Evolutionary conservation across 2,888 invertebrate genomes (phyloP).

Genomic region (Pantelozetes paolii): DNA sequence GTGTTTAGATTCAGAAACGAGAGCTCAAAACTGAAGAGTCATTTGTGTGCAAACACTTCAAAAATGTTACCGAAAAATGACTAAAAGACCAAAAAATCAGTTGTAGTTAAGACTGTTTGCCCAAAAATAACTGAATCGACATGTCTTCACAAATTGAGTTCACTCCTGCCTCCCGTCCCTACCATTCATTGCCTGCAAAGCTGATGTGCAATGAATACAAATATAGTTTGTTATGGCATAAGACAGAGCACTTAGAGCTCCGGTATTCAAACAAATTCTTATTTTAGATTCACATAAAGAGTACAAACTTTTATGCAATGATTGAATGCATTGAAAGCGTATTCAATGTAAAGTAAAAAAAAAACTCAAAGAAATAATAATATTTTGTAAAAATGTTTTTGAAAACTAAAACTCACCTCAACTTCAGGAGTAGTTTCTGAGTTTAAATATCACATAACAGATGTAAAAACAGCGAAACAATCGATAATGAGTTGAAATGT

Average conservation of each 20-base stretch:
- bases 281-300: background rate
- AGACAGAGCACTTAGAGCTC: background rate
- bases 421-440: background rate
- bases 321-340: background rate
- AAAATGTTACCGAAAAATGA: background rate
- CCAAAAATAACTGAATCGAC: background rate
- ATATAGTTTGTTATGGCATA: constrained; percentile 17
- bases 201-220: constrained; percentile 19
- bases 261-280: background rate
- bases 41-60: background rate
- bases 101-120: background rate
- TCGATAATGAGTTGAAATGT: background rate
- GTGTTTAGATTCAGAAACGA: too few relatives aligned
- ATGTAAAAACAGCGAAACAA: background rate
- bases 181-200: background rate
- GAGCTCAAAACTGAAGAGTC: background rate
- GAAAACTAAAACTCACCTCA: background rate
- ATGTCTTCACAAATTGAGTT: background rate
- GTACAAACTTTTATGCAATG: background rate
- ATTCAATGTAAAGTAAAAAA: too few relatives aligned
- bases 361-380: too few relatives aligned
- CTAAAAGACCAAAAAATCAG: constrained; percentile 11
- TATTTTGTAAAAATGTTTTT: background rate
- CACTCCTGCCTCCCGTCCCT: background rate
- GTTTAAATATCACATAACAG: background rate